Percentiles rank a stretch among this genome's conserved stretches.
phyloP scores from a whole-genome alignment of 2,888 invertebrate species.

The Tholera decimalis region DNA sequence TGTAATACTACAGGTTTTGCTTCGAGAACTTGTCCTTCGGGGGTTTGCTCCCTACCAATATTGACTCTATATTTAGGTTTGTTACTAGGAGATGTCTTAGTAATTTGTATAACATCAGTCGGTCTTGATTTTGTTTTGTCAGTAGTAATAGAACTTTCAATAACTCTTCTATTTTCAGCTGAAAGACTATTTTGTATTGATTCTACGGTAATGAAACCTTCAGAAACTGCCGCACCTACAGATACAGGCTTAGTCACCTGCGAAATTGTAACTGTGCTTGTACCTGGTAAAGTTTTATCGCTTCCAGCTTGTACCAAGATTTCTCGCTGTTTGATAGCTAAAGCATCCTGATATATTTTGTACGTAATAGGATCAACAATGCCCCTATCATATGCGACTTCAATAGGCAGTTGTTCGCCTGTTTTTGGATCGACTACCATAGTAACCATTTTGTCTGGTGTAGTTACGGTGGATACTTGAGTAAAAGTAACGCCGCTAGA shows the following conservation, averaged over 20 bases:
- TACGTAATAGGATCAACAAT: slow-evolving; percentile 75
- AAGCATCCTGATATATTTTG: slow-evolving; percentile 68
- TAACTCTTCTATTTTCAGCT: slow-evolving; percentile 78
- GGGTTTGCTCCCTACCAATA: slow-evolving; percentile 91
- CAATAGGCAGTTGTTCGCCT: slow-evolving; percentile 94
- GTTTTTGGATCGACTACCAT: slow-evolving; percentile 93
- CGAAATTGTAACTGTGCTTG: slow-evolving; percentile 71
- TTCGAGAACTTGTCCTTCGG: slow-evolving; percentile 91
- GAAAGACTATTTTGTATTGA: slow-evolving; percentile 87
- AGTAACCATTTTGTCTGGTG: slow-evolving; percentile 67
- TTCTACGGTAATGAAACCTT: slow-evolving; percentile 90
- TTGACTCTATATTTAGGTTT: slow-evolving; percentile 94
- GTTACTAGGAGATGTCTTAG: slow-evolving; percentile 90
- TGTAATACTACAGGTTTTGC: slow-evolving; percentile 94
- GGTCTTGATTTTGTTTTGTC: slow-evolving; percentile 71
- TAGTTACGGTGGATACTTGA: slow-evolving; percentile 60
- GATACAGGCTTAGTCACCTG: slow-evolving; percentile 89
- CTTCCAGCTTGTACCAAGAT: slow-evolving; percentile 43
- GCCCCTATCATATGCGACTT: slow-evolving; percentile 92
- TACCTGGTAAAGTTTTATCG: slow-evolving; percentile 59
- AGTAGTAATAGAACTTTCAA: slow-evolving; percentile 64
- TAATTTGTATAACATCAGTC: slow-evolving; percentile 91
- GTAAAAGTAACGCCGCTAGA: slow-evolving; percentile 66
- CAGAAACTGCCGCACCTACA: slow-evolving; percentile 91
- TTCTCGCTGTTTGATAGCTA: slow-evolving; percentile 55